phyloP scores from a whole-genome alignment of 2,797 vertebrate species.

The Hemibagrus guttatus region DNA sequence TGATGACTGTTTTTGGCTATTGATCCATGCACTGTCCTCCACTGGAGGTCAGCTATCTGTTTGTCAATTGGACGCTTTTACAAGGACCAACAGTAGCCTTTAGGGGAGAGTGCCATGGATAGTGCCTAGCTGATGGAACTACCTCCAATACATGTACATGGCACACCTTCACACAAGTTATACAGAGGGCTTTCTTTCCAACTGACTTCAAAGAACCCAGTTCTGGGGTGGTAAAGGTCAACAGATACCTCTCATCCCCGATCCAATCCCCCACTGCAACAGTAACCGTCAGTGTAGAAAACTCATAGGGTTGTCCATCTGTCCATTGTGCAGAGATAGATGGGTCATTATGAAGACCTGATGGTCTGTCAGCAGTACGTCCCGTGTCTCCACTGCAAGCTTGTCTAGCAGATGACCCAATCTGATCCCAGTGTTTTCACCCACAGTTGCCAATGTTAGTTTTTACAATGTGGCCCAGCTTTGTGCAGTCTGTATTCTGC shows the following conservation, averaged over 20 bases:
- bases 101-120: neutral
- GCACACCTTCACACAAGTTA: constrained; percentile 5
- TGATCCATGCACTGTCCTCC: neutral
- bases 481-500: neutral
- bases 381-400: neutral
- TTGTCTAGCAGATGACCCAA: neutral
- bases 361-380: neutral
- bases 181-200: neutral
- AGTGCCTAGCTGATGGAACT: neutral
- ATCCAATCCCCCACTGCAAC: constrained; percentile 2
- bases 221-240: constrained; percentile 17
- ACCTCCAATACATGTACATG: neutral
- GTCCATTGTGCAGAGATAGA: neutral
- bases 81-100: constrained; percentile 1
- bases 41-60: neutral
- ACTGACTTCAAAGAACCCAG: neutral
- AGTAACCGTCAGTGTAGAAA: neutral
- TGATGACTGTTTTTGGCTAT: constrained; percentile 4
- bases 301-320: constrained; percentile 9
- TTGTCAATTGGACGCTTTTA: neutral
- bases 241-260: neutral
- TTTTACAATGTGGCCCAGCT: neutral
- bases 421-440: neutral
- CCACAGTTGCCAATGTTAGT: constrained; percentile 8
- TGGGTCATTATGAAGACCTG: neutral